Conservation (phyloP, 2,888 invertebrate genomes). For the Cetonia aurata region DNA sequence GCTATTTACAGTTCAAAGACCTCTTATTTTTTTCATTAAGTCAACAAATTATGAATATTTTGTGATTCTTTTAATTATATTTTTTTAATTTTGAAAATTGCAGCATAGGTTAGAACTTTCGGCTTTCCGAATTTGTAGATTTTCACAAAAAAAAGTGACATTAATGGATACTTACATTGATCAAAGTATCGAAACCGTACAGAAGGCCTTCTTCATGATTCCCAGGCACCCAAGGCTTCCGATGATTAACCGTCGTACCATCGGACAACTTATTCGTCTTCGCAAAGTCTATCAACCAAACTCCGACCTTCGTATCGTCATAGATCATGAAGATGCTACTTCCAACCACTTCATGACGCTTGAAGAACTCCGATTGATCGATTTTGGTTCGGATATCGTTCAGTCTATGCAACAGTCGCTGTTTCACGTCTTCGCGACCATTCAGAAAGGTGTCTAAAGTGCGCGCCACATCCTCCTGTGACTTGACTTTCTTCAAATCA, state of each 20-base stretch:
- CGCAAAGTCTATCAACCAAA: conserved; percentile 98
- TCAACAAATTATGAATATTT: too few relatives aligned
- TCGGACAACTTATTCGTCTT: conserved; percentile 86
- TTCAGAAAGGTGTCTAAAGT: conserved; percentile 80
- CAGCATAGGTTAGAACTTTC: too few relatives aligned
- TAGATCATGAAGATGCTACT: conserved; percentile 95
- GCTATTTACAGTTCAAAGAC: too few relatives aligned
- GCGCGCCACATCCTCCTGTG: conserved; percentile 77
- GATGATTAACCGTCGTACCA: conserved; percentile 80
- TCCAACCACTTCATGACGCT: conserved; percentile 91
- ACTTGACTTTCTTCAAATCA: conserved; percentile 89
- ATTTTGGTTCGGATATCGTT: conserved; percentile 82
- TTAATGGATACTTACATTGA: conserved; percentile 68
- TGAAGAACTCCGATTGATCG: conserved; percentile 87
- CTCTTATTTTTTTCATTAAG: too few relatives aligned
- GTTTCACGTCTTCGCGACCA: conserved; percentile 74
- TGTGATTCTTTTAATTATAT: too few relatives aligned
- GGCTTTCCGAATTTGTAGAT: neutral
- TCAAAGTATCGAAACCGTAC: conserved; percentile 91
- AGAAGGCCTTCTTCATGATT: conserved; percentile 98
- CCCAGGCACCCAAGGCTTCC: conserved; percentile 88
- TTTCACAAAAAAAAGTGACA: neutral
- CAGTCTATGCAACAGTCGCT: conserved; percentile 79
- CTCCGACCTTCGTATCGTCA: conserved; percentile 88
- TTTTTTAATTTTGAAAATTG: too few relatives aligned